These are phyloP conservation scores for Alca torda DNA, from an alignment of 2,797 vertebrate species.

Conservation along the genomic window DNA sequence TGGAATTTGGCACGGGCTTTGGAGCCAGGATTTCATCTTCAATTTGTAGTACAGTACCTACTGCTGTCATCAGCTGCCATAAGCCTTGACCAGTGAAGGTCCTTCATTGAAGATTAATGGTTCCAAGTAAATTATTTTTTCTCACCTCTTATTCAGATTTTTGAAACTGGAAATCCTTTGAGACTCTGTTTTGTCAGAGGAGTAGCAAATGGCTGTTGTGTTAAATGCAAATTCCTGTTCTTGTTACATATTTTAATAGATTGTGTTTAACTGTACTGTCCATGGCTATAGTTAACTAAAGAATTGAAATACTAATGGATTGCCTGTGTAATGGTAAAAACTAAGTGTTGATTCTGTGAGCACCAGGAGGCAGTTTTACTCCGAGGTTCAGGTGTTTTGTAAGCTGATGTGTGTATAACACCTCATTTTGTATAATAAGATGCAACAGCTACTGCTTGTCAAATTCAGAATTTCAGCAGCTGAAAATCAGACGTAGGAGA, in stretches of 20 bases:
- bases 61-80: not conserved
- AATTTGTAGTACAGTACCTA: not conserved
- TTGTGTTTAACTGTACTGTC: not conserved
- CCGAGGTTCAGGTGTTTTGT: not conserved
- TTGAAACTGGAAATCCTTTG: not conserved
- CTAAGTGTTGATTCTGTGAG: not conserved
- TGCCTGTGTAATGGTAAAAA: not conserved
- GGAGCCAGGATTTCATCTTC: constrained; percentile 9
- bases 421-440: not conserved
- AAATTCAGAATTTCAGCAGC: not conserved
- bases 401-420: not conserved
- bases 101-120: not conserved
- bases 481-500: not conserved
- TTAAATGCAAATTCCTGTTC: not conserved
- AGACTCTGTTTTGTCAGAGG: not conserved
- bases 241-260: not conserved
- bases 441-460: not conserved
- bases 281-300: not conserved
- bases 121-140: not conserved
- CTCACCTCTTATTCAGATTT: not conserved
- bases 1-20: constrained; percentile 38
- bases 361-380: not conserved
- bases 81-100: not conserved
- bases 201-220: not conserved
- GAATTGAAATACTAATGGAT: not conserved